These are phyloP conservation scores for Morbakka virulenta DNA, from an alignment of 30 jellyfish, hydroid and myxozoan genomes.

Conservation along the genomic window DNA sequence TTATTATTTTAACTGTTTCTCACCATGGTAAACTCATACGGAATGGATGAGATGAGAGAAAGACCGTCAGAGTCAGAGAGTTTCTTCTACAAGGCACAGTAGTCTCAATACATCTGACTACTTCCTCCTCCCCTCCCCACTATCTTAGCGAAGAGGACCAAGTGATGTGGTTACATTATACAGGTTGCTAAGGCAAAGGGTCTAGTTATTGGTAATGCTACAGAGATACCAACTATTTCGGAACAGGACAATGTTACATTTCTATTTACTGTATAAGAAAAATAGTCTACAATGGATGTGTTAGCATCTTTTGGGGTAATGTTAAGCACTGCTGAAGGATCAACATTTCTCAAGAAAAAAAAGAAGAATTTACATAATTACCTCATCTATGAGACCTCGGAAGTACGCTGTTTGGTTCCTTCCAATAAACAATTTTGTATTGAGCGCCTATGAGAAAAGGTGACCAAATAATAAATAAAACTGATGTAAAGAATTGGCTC, in stretches of 20 bases:
- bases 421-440: conserved; percentile 49
- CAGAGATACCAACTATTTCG: no score
- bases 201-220: no score
- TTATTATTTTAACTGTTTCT: no score
- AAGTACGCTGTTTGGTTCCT: conserved; percentile 47
- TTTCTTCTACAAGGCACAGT: no score
- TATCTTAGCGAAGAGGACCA: no score
- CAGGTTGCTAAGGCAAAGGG: no score
- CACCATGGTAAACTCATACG: no score
- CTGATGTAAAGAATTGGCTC: not conserved
- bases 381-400: conserved; percentile 89
- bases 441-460: conserved; percentile 35
- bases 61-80: no score
- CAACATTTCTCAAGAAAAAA: not conserved
- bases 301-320: not conserved
- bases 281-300: not conserved
- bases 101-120: no score
- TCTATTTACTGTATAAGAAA: not conserved
- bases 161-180: no score
- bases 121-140: no score
- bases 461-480: not conserved
- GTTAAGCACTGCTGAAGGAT: not conserved
- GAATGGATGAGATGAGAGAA: no score
- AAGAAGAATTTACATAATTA: not conserved
- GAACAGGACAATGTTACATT: not conserved